phyloP scores from a whole-genome alignment of 2,797 vertebrate genomes.

The Anguilla pacifica region DNA sequence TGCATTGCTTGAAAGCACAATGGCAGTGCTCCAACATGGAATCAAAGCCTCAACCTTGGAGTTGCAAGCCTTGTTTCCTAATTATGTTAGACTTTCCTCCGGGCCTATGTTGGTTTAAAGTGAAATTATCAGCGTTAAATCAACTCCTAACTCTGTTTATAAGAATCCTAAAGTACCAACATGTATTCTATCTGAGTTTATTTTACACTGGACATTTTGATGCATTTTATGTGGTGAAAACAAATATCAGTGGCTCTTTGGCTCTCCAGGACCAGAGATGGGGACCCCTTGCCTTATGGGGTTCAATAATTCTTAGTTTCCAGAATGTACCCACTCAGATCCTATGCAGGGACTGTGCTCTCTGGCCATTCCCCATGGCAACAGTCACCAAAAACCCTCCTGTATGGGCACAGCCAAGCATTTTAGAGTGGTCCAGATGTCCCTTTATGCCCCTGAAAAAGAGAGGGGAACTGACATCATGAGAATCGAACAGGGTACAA shows the following conservation, averaged over 20 bases:
- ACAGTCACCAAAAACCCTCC: neutral
- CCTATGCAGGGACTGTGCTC: neutral
- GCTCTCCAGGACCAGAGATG: neutral
- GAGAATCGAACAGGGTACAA: neutral
- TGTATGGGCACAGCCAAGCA: neutral
- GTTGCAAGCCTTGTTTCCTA: neutral
- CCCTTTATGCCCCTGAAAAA: neutral
- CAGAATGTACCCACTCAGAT: neutral
- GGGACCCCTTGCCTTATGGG: neutral
- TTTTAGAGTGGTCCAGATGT: conserved; percentile 4
- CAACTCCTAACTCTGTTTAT: neutral
- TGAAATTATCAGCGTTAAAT: neutral
- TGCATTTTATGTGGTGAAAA: neutral
- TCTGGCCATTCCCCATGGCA: neutral
- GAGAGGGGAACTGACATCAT: neutral
- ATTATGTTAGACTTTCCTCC: neutral
- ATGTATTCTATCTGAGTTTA: neutral
- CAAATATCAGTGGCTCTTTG: neutral
- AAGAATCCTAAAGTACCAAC: neutral
- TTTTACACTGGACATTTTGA: neutral
- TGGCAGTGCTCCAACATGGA: neutral
- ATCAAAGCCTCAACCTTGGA: neutral
- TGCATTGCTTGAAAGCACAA: neutral
- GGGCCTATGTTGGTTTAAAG: neutral
- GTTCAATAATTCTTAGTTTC: neutral